Evolutionary conservation across 2,888 invertebrate species (phyloP).

Genomic region (Apocheima hispidaria): DNA sequence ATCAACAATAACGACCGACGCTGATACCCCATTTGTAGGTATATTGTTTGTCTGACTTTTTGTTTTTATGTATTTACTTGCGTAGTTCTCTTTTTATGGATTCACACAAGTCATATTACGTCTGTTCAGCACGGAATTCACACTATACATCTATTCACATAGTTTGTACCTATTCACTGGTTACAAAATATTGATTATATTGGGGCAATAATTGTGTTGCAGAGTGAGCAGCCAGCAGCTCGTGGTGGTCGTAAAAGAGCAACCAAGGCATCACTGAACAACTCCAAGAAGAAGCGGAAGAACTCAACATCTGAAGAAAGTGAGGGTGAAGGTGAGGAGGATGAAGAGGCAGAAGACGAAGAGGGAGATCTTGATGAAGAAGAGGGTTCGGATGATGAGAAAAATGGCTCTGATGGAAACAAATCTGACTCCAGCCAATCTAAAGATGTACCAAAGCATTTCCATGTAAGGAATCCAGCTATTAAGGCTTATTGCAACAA

Average conservation of each 20-base stretch:
- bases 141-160: no score
- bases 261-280: conserved; percentile 68
- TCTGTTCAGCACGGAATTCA: no score
- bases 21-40: neutral
- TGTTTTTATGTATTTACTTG: neutral
- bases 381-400: conserved; percentile 83
- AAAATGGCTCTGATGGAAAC: conserved; percentile 83
- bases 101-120: no score
- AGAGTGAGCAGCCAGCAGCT: conserved; percentile 70
- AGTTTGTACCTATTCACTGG: neutral
- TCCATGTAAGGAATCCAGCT: conserved; percentile 71
- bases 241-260: conserved; percentile 73
- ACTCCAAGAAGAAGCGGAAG: conserved; percentile 81
- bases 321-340: conserved; percentile 75
- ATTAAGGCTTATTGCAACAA: neutral
- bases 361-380: conserved; percentile 81
- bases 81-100: no score
- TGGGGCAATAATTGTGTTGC: conserved; percentile 13
- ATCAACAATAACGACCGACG: neutral
- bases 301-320: conserved; percentile 79
- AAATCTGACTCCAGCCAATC: conserved; percentile 85
- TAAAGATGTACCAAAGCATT: conserved; percentile 85
- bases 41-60: neutral
- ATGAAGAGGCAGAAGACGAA: conserved; percentile 78
- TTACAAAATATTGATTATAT: neutral